phyloP scores from a whole-genome alignment of 1,140 invertebrate genomes.

The Planococcus citri region DNA sequence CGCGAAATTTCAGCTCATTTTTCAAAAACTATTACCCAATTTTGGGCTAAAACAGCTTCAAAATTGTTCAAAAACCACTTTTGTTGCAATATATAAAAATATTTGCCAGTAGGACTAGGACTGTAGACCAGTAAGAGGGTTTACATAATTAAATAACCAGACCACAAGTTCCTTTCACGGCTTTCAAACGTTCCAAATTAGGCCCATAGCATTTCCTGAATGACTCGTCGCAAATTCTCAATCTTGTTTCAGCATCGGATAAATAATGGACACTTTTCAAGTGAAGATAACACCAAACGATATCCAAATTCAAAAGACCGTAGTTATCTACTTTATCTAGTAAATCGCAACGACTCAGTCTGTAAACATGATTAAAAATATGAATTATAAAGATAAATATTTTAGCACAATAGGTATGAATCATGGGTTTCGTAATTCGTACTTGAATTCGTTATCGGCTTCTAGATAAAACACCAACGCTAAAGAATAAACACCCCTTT shows the following conservation, averaged over 20 bases:
- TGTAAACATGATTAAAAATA: conserved; percentile 13
- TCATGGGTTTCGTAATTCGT: conserved; percentile 21
- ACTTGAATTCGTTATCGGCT: conserved; percentile 60
- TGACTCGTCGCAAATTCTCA: conserved; percentile 48
- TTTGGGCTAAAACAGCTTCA: too few relatives aligned
- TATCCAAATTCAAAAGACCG: conserved; percentile 64
- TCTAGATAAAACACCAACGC: conserved; percentile 59
- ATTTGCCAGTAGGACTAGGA: too few relatives aligned
- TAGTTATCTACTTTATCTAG: conserved; percentile 63
- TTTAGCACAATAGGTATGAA: not conserved
- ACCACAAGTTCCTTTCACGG: conserved; percentile 51
- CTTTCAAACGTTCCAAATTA: conserved; percentile 51
- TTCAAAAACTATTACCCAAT: too few relatives aligned
- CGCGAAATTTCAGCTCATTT: too few relatives aligned
- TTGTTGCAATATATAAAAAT: too few relatives aligned
- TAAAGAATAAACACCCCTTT: conserved; percentile 48
- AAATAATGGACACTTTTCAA: conserved; percentile 53
- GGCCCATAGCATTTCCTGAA: conserved; percentile 56
- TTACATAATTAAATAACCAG: conserved; percentile 16
- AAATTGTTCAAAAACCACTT: too few relatives aligned
- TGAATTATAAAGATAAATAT: too few relatives aligned
- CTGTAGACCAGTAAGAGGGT: too few relatives aligned
- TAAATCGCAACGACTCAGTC: conserved; percentile 32
- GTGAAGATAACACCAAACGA: conserved; percentile 71
- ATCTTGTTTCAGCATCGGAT: conserved; percentile 53